A percentile compares a stretch with the other conserved stretches of the same genome.
Conservation (phyloP, 2,113 vertebrate genomes). For the Nymphicus hollandicus region DNA sequence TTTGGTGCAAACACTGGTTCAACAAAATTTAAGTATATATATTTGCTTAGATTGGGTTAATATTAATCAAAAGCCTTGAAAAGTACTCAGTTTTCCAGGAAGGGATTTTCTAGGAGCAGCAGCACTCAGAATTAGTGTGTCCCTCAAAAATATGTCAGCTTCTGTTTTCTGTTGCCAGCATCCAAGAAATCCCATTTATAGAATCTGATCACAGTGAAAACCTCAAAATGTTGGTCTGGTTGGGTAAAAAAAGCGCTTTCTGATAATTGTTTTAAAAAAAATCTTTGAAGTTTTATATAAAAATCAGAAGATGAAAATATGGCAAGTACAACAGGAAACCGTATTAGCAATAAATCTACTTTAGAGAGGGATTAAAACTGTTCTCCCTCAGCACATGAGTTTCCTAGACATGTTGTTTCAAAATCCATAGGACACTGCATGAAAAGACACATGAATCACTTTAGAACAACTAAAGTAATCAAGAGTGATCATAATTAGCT, state of each 20-base stretch:
- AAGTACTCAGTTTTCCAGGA: not conserved
- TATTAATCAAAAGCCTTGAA: not conserved
- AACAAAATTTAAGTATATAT: not conserved
- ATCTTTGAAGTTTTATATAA: not conserved
- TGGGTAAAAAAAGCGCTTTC: not conserved
- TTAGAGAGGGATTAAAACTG: not conserved
- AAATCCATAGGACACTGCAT: not conserved
- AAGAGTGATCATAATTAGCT: not conserved
- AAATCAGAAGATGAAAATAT: not conserved
- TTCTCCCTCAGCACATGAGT: not conserved
- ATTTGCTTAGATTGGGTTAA: not conserved
- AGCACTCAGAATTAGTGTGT: not conserved
- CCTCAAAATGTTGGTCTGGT: not conserved
- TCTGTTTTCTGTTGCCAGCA: not conserved
- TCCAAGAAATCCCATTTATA: not conserved
- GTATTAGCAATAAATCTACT: not conserved
- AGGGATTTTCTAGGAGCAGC: not conserved
- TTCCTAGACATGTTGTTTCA: not conserved
- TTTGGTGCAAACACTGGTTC: not conserved
- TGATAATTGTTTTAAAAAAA: not conserved
- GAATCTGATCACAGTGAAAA: not conserved
- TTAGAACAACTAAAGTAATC: not conserved
- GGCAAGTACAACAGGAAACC: rapidly evolving
- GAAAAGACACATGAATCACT: not conserved
- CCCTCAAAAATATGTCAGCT: not conserved